Evolutionary conservation across 2,888 invertebrate species (phyloP).

Genomic region (Alloplasta piceator): DNA sequence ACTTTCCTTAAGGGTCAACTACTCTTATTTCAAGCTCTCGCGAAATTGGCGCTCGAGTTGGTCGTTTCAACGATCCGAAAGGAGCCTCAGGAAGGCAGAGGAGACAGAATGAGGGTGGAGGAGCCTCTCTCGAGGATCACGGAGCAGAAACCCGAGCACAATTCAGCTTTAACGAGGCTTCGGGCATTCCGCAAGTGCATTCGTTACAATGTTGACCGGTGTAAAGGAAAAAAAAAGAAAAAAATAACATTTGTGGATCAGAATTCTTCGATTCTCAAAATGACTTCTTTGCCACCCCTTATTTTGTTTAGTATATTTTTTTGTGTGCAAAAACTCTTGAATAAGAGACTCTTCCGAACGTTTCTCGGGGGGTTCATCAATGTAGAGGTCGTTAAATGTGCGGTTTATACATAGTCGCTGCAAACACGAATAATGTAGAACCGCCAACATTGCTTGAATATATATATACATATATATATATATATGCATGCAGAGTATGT

Average conservation of each 20-base stretch:
- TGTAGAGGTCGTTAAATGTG: constrained; percentile 1
- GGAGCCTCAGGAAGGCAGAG: not conserved
- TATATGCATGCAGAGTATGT: constrained; percentile 29
- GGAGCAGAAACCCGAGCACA: constrained; percentile 67
- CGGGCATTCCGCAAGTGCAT: constrained; percentile 14
- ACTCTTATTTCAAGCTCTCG: constrained; percentile 55
- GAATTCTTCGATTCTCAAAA: no score
- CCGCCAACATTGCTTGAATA: not conserved
- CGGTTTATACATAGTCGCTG: constrained; percentile 3
- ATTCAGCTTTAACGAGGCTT: constrained; percentile 70
- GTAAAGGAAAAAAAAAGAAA: no score
- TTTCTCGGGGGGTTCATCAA: not conserved
- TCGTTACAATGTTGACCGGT: not conserved
- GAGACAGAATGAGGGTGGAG: not conserved
- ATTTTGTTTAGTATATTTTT: no score
- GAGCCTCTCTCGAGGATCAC: constrained; percentile 16
- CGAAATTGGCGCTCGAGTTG: constrained; percentile 51
- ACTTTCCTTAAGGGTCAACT: constrained; percentile 56
- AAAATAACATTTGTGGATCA: no score
- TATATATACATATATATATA: constrained; percentile 3
- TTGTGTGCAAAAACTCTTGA: no score
- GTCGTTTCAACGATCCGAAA: constrained; percentile 11
- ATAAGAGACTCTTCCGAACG: no score
- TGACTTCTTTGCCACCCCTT: no score
- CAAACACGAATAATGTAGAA: not conserved